Percentiles rank a stretch among this genome's conserved stretches.
phyloP scores from a whole-genome alignment of 2,888 invertebrate genomes.

The Polymixis lichenea region DNA sequence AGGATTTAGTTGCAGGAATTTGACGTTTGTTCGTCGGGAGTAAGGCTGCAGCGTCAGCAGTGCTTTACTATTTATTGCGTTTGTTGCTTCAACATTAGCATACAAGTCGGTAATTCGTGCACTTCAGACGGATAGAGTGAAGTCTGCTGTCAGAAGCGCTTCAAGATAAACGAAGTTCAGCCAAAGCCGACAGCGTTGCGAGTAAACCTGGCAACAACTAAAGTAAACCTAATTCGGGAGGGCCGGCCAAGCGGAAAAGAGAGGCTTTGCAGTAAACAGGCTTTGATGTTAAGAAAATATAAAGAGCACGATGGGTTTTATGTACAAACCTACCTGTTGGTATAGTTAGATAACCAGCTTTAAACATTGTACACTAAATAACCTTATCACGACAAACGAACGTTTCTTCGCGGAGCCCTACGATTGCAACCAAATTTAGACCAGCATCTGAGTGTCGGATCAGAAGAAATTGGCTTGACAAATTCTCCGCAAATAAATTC shows the following conservation, averaged over 20 bases:
- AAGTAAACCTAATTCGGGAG: constrained; percentile 38
- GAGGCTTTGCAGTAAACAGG: constrained; percentile 41
- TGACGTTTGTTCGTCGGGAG: constrained; percentile 24
- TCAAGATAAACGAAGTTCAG: constrained; percentile 40
- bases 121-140: constrained; percentile 32
- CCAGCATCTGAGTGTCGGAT: background rate
- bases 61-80: constrained; percentile 39
- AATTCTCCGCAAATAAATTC: constrained; percentile 6
- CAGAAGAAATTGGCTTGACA: constrained; percentile 9
- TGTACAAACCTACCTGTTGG: background rate
- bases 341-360: constrained; percentile 11
- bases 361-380: constrained; percentile 8
- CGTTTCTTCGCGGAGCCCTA: background rate
- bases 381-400: background rate
- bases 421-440: background rate
- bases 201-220: constrained; percentile 44
- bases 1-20: constrained; percentile 23
- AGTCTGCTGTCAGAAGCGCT: constrained; percentile 31
- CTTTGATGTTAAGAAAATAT: constrained; percentile 59
- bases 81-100: constrained; percentile 46
- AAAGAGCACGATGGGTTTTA: constrained; percentile 19
- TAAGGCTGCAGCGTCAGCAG: constrained; percentile 32
- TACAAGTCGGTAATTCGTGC: constrained; percentile 40
- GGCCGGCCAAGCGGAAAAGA: constrained; percentile 39
- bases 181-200: constrained; percentile 21